Conservation (phyloP, 2,888 invertebrate genomes). For the Xanthia togata region DNA sequence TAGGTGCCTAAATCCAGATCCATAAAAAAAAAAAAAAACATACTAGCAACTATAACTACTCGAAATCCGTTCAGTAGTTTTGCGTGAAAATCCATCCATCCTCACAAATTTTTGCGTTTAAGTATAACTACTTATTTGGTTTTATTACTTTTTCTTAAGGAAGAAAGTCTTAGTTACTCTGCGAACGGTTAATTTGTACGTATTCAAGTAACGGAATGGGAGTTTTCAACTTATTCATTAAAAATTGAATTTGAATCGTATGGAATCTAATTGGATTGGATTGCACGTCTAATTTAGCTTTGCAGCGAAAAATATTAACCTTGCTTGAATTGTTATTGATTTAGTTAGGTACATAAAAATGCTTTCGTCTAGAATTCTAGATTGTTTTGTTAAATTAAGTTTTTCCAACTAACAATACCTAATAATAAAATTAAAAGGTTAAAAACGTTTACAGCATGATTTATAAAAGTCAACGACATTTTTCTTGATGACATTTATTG, state of each 20-base stretch:
- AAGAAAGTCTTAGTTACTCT: not conserved
- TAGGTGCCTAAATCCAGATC: not conserved
- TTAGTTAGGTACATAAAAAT: no score
- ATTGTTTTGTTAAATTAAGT: no score
- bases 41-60: no score
- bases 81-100: no score
- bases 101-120: no score
- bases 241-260: not conserved
- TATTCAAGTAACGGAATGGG: conserved; percentile 18
- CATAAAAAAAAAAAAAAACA: not conserved
- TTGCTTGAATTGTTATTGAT: not conserved
- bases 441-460: conserved; percentile 19
- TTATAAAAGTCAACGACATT: conserved; percentile 10
- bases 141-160: not conserved
- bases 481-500: conserved; percentile 38
- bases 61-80: no score
- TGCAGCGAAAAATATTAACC: not conserved
- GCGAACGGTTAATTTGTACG: conserved; percentile 4
- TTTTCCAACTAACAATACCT: not conserved
- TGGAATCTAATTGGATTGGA: conserved; percentile 11
- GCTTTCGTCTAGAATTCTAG: no score
- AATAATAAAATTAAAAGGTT: not conserved
- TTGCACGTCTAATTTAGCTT: conserved; percentile 10
- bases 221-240: conserved; percentile 12
- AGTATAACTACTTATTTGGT: not conserved